Percentiles rank a stretch among this genome's conserved stretches.
Conservation (phyloP, 2,113 vertebrate genomes). For the Xenopus laevis region DNA sequence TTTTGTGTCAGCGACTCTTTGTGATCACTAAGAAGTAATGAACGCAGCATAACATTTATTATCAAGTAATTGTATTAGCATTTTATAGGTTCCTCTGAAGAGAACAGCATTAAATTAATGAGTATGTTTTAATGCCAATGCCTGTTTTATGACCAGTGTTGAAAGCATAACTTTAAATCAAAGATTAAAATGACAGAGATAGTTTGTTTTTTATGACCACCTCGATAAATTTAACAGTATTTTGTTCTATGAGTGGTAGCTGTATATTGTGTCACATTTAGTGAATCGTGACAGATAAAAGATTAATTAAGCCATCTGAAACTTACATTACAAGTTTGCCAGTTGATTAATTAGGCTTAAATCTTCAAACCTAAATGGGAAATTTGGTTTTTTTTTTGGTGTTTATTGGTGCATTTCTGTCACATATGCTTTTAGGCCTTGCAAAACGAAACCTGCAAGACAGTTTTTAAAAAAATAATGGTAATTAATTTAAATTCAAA, state of each 20-base stretch:
- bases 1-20: conserved; percentile 7
- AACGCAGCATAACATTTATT: conserved; percentile 22
- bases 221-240: conserved; percentile 38
- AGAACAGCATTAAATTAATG: conserved; percentile 36
- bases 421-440: not conserved
- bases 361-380: conserved; percentile 38
- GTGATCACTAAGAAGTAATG: not conserved
- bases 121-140: conserved; percentile 36
- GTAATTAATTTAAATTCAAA: too few species aligned
- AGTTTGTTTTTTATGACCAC: conserved; percentile 34
- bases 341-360: conserved; percentile 36
- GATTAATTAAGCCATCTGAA: conserved; percentile 38
- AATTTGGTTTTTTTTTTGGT: conserved; percentile 13
- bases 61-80: conserved; percentile 38
- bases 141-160: conserved; percentile 33
- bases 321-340: conserved; percentile 23
- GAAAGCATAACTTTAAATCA: conserved; percentile 41
- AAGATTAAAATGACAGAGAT: conserved; percentile 30
- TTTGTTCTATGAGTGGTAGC: conserved; percentile 19
- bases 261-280: conserved; percentile 40
- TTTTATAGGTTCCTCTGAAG: conserved; percentile 33
- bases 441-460: not conserved
- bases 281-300: conserved; percentile 31
- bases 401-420: conserved; percentile 2
- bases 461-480: too few species aligned